A percentile compares a stretch with the other conserved stretches of the same genome.
These are phyloP conservation scores for Drosophila cognata DNA, from an alignment of 2,888 invertebrate genomes.

Conservation along the genomic window DNA sequence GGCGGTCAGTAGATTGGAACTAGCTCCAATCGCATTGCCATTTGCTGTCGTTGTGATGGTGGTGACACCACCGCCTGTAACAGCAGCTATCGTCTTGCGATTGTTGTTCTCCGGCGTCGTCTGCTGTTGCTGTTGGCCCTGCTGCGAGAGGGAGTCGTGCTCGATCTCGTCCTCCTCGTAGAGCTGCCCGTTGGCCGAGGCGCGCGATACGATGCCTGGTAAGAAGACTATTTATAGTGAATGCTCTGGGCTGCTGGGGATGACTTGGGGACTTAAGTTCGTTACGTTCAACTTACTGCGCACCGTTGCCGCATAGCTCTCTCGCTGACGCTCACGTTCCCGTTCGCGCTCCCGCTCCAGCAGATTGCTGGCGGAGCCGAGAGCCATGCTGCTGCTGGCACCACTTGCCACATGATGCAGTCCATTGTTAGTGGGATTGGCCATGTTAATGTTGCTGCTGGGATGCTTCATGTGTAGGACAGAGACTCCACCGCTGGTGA, in stretches of 20 bases:
- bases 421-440: slow-evolving; percentile 83
- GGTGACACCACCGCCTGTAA: slow-evolving; percentile 61
- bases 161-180: slow-evolving; percentile 85
- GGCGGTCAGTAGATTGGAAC: slow-evolving; percentile 82
- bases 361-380: slow-evolving; percentile 87
- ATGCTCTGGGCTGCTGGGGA: slow-evolving; percentile 60
- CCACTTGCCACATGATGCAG: slow-evolving; percentile 75
- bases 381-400: slow-evolving; percentile 87
- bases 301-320: slow-evolving; percentile 86
- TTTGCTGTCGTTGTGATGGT: slow-evolving; percentile 62
- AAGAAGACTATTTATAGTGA: slow-evolving; percentile 78
- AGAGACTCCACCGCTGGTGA: slow-evolving; percentile 79
- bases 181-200: slow-evolving; percentile 84
- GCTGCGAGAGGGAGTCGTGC: slow-evolving; percentile 81
- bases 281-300: slow-evolving; percentile 85
- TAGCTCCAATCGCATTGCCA: slow-evolving; percentile 28
- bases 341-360: slow-evolving; percentile 85
- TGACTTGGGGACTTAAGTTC: neutral
- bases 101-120: slow-evolving; percentile 72
- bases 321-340: slow-evolving; percentile 83
- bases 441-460: slow-evolving; percentile 81
- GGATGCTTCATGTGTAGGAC: slow-evolving; percentile 82
- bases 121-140: slow-evolving; percentile 51
- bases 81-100: slow-evolving; percentile 70
- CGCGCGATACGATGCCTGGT: slow-evolving; percentile 86